Evolutionary conservation across 2,113 vertebrate species (phyloP), one percentile per base, ranked within the genome.

Genomic region (Muscicapa adusta): DNA sequence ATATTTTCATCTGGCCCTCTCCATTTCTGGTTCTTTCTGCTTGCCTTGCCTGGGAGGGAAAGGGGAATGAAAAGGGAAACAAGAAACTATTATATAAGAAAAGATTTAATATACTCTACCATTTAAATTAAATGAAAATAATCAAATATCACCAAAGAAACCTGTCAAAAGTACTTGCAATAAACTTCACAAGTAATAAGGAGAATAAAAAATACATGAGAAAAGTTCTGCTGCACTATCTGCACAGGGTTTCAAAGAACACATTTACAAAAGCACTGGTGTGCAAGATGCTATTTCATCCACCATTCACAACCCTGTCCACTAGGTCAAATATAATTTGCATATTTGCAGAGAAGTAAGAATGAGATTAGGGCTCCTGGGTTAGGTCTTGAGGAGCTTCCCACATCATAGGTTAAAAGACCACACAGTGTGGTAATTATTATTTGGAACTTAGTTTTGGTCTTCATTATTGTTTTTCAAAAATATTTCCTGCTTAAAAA

Each of bases 1-100:
- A 99, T 99, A 51, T 99, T 99, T 96, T 99, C 99, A 97, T 99
- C 99, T 1, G 99, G 99, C 50, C 99, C 99, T 96, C 99, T 98
- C 99, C 99, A 99, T 80, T 99, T 99, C 96, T 99, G 99, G 96
- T 99, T 99, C 97, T 98, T 99, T 88, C 99, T 98, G 96, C 98
- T 99, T 25, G 99, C 99, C 92, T 99, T 99, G 82, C 99, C 99
- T 99, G 84, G 34, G 51, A 10, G 6, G 5, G 10, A 4, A 29
- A 36, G 8, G 8, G 29, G 25, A 60, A 40, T 0, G 9, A 47
- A 67, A 83, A 8, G 9, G 4, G 8, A 1, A 33, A 45, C 26
- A 79, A 67, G 22, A 82, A 79, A 31, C 4, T n/a, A 14, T 20
- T 71, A 38, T 28, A 24, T 20, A 89, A 43, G 62, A 34, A 89